These are phyloP conservation scores for Nephrotoma flavescens DNA, from an alignment of 2,888 invertebrate genomes.

Conservation along the genomic window DNA sequence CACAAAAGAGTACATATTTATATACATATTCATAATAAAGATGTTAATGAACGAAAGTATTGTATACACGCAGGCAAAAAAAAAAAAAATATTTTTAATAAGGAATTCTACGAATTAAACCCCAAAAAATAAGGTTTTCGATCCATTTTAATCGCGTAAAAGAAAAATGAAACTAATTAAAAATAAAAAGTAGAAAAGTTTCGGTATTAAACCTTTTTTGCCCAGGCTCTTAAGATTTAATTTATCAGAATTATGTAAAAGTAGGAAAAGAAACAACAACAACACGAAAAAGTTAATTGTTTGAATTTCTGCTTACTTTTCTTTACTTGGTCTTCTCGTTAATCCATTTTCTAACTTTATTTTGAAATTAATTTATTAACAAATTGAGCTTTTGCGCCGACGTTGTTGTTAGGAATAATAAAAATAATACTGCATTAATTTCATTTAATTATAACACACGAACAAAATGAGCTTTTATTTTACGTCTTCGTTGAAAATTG, in stretches of 20 bases:
- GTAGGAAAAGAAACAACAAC: background rate
- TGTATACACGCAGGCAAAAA: background rate
- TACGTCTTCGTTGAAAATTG: background rate
- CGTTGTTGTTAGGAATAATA: background rate
- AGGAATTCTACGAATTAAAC: background rate
- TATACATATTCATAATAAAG: background rate
- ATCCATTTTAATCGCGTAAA: background rate
- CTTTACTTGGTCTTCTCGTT: background rate
- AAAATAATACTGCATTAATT: background rate
- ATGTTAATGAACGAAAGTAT: background rate
- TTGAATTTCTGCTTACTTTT: background rate
- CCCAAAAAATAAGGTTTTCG: background rate
- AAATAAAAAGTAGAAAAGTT: background rate
- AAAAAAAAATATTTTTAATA: background rate
- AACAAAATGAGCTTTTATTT: background rate
- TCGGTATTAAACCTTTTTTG: background rate
- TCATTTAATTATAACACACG: background rate
- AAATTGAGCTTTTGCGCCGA: background rate
- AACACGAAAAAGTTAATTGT: background rate
- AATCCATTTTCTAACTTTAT: background rate
- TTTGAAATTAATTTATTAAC: background rate
- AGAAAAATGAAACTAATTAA: background rate
- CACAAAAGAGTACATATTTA: background rate
- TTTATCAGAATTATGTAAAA: background rate
- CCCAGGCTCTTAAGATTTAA: background rate